Evolutionary conservation across 2,797 vertebrate genomes (phyloP).

Genomic region (Dromococcyx pavoninus): DNA sequence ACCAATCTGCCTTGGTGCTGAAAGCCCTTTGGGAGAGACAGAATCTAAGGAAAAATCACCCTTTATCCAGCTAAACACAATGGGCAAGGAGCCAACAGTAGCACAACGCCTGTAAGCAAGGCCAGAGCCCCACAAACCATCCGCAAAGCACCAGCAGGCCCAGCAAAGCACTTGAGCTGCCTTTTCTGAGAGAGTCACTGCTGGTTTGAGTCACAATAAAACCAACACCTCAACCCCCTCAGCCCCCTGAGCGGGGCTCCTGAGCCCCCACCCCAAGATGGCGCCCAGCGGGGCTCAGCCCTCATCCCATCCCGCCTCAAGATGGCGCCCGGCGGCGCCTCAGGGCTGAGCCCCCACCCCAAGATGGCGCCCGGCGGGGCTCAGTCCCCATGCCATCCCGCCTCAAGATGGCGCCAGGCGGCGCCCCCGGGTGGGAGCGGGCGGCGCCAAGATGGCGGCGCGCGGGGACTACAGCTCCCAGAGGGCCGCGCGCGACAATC

Average conservation of each 20-base stretch:
- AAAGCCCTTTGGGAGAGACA: background rate
- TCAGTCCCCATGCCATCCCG: too few relatives aligned
- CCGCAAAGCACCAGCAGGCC: too few relatives aligned
- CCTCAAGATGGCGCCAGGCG: conserved; percentile 1
- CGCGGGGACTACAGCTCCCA: background rate
- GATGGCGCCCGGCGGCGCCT: background rate
- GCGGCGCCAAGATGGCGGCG: background rate
- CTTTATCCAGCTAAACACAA: background rate
- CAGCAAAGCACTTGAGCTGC: background rate
- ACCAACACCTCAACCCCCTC: background rate
- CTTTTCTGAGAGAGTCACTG: background rate
- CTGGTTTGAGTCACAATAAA: background rate
- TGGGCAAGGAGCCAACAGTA: accelerated
- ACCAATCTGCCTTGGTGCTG: accelerated
- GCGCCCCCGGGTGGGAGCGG: accelerated
- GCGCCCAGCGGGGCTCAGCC: too few relatives aligned
- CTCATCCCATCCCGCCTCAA: too few relatives aligned
- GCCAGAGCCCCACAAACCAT: background rate
- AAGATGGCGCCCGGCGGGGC: too few relatives aligned
- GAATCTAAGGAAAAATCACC: background rate
- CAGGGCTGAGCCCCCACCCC: too few relatives aligned
- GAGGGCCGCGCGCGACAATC: background rate
- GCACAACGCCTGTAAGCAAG: background rate
- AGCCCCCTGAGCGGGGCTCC: too few relatives aligned
- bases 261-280: too few relatives aligned